A percentile compares a stretch with the other conserved stretches of the same genome.
phyloP scores from a whole-genome alignment of 2,113 vertebrate genomes.

The Rattus norvegicus region GRCr8 NC_086022.1:146431001-146431500 shows the following conservation, averaged over 20 bases:
- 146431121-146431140: background rate
- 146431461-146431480: background rate
- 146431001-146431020: background rate
- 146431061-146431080: background rate
- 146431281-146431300: background rate
- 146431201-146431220: background rate
- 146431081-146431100: background rate
- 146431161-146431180: background rate
- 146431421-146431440: background rate
- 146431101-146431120: background rate
- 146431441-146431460: background rate
- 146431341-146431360: background rate
- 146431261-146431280: background rate
- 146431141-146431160: background rate
- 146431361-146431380: background rate
- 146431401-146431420: background rate
- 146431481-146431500: background rate
- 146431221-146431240: background rate
- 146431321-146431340: background rate
- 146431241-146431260: background rate
- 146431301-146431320: too few relatives aligned
- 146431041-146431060: too few relatives aligned
- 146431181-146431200: background rate
- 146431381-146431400: too few relatives aligned
- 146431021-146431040: background rate